Base-by-base conservation (phyloP, 1,140 invertebrate species). In the Centruroides vittatus region DNA sequence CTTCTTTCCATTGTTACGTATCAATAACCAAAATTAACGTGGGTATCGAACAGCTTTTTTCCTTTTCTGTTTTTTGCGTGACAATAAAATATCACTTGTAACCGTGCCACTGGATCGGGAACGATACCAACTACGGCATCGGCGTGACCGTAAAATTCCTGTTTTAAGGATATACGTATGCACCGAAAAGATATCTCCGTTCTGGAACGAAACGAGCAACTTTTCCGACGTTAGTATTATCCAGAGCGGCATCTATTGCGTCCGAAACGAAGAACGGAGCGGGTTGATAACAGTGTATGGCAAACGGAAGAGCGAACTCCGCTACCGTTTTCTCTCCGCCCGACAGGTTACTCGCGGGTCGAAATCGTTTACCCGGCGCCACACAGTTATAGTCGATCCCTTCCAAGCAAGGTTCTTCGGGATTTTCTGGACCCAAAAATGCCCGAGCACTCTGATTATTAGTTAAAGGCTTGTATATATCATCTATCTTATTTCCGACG, bases 241-340 rank as follows among this genome's bases (percentile, higher is more conserved):
- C 96, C 57, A 99, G 78, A 61, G 96, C 96, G 55, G 96, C 96
- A 78, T 99, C 96, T 66, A 99, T 96, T 78, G 99, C 96, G 77
- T 99, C 96, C 67, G 99, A 78, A n/a, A 99, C 90, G 78, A 99
- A 99, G 77, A 99, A 99, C 35, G 96, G 96, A 35, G 95, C 92
- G 51, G 94, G 95, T 72, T 98, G 94, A 74, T 88, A 97, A 71
- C 92, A 91, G 74, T 99, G 95, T 70, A 98, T 96, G 34, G 94
- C 94, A 78, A 99, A 98, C 3, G 99, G 78, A 12, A 99, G 76
- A 46, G 95, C 95, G 48, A 99, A 78, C 35, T 95, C 95, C 54
- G 96, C 95, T 7, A 99, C 91, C 5, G 95, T 99, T 77, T 99
- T 99, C 77, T 99, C 96, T 64, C 96, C 96, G 68, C 96, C 96